These are phyloP conservation scores for Toxotes chatareus DNA, from an alignment of 2,113 vertebrate species.

Conservation along the genomic window DNA sequence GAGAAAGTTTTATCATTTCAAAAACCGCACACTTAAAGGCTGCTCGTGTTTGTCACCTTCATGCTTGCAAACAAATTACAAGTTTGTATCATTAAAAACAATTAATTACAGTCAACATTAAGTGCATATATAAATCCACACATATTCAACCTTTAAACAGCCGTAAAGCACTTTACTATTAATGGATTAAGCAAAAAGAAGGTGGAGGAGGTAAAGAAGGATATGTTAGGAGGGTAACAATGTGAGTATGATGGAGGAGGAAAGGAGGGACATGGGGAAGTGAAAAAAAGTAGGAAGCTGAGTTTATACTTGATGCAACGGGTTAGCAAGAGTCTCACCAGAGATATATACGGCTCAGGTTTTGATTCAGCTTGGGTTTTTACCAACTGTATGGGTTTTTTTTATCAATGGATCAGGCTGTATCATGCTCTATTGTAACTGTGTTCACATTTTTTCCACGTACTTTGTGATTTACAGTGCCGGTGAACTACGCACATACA, in stretches of 20 bases:
- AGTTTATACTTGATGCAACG: not conserved
- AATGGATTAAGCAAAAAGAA: slow-evolving; percentile 35
- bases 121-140: not conserved
- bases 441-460: not conserved
- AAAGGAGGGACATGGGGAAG: slow-evolving; percentile 26
- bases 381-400: too few relatives aligned
- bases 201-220: slow-evolving; percentile 17
- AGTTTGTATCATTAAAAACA: slow-evolving; percentile 14
- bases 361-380: not conserved
- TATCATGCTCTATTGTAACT: not conserved
- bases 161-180: slow-evolving; percentile 6
- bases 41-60: slow-evolving; percentile 6
- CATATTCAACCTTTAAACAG: slow-evolving; percentile 11
- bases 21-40: slow-evolving; percentile 36
- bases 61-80: slow-evolving; percentile 29
- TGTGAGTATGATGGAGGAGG: slow-evolving; percentile 31
- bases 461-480: not conserved
- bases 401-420: not conserved
- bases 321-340: not conserved
- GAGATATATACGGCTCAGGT: not conserved
- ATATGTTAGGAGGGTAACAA: slow-evolving; percentile 37
- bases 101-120: slow-evolving; percentile 35
- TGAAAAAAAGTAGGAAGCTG: not conserved
- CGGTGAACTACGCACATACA: too few relatives aligned
- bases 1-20: slow-evolving; percentile 49